Evolutionary conservation across 2,113 vertebrate species (phyloP).

Genomic region (Bos javanicus): DNA sequence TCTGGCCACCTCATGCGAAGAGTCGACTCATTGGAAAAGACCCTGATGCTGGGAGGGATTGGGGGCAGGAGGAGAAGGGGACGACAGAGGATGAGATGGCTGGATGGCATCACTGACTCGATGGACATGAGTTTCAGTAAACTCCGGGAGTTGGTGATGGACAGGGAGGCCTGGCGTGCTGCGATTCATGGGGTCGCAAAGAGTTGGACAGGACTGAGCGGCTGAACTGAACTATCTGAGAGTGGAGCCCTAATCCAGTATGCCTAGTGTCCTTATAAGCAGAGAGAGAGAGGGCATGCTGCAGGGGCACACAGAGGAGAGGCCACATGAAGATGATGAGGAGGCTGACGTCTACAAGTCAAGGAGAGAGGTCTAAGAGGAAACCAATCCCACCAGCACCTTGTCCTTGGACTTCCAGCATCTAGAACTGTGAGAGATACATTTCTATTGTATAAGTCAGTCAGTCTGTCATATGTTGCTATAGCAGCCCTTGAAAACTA

Average conservation of each 20-base stretch:
- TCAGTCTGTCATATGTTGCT: not conserved
- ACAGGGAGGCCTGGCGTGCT: too few relatives aligned
- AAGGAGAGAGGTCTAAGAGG: not conserved
- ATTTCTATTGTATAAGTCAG: not conserved
- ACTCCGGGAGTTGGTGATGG: too few relatives aligned
- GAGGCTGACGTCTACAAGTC: not conserved
- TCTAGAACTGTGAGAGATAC: not conserved
- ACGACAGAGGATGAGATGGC: too few relatives aligned
- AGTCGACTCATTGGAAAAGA: too few relatives aligned
- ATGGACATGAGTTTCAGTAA: too few relatives aligned
- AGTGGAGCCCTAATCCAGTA: not conserved
- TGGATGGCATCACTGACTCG: too few relatives aligned
- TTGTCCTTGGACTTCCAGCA: not conserved
- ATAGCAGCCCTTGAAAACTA: not conserved
- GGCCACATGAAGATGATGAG: not conserved
- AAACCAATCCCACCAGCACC: not conserved
- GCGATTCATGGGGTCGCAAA: too few relatives aligned
- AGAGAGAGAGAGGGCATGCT: not conserved
- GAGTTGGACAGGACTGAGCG: too few relatives aligned
- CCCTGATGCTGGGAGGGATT: too few relatives aligned
- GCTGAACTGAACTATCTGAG: too few relatives aligned
- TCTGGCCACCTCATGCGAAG: too few relatives aligned
- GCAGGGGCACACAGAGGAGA: not conserved
- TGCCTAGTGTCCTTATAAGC: not conserved
- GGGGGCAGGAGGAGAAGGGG: too few relatives aligned